Base-by-base conservation (phyloP, 2,797 vertebrate species). In the Cryptoblepharus egeriae region DNA sequence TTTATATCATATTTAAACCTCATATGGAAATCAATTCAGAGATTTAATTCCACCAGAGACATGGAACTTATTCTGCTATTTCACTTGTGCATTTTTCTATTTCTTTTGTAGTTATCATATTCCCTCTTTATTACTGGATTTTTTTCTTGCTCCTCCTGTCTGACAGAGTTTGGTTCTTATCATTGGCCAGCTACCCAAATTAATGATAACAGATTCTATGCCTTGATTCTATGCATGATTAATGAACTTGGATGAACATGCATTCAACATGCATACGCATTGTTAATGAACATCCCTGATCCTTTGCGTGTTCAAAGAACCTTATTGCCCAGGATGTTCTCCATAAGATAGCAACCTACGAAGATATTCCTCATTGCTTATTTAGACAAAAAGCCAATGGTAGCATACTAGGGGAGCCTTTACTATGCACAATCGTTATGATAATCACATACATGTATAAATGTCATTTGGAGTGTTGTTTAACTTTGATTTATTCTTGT, bases 1-100 rank as follows among this genome's bases (percentile, higher is more conserved):
- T 85, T 65, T 42, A 28, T 82, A 15, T 30, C 37, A 83, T 45
- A 74, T 22, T 82, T 87, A 75, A 85, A 81, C 60, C 61, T 64
- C 83, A 65, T 69, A n/a, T 81, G 39, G 67, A 85, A 74, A 75
- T 39, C 52, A 37, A 57, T 65, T 79, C 67, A 60, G 39, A 61
- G 60, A 30, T 72, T 73, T 77, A 61, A 37, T 77, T 64, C 85
- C 67, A 84, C 55, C 55, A 78, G 52, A 11, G 85, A 68, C 74
- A 35, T 70, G 74, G 77, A 75, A 5, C 13, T 79, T 73, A 81
- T 42, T n/a, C 15, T 86, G 26, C n/a, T 79, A 74, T 69, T 83
- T n/a, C 65, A 20, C 72, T 88, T 86, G 26, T 57, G 81, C 80
- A 68, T 30, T 64, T 73, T 57, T 15, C 75, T 26, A 76, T 67